These are phyloP conservation scores for Campoletis raptor DNA, from an alignment of 2,888 invertebrate genomes.

Conservation along the genomic window DNA sequence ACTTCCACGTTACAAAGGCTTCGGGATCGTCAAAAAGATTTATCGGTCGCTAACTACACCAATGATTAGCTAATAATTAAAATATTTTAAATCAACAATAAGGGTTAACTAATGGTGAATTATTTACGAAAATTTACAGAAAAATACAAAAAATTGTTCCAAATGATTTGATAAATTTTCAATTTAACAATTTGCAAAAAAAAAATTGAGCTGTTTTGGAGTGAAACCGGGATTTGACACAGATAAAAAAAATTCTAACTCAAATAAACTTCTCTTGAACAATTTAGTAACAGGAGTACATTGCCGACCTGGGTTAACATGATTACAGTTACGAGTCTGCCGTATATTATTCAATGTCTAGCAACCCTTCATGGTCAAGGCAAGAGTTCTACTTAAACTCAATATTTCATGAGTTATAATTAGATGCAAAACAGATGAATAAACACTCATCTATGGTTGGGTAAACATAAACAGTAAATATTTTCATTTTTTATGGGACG, in stretches of 20 bases:
- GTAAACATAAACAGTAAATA: neutral
- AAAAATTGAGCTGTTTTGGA: no score
- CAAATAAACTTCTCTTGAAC: neutral
- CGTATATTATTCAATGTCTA: neutral
- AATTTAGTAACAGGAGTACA: no score
- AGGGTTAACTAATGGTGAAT: neutral
- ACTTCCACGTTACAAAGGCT: neutral
- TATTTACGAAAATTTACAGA: neutral
- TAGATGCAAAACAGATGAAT: neutral
- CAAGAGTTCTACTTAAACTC: no score
- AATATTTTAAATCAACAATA: neutral
- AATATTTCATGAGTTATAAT: no score
- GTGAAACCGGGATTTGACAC: no score
- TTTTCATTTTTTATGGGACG: slow-evolving; percentile 10
- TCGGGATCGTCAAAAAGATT: neutral
- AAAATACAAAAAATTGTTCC: no score
- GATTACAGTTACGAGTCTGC: no score
- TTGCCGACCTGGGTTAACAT: no score
- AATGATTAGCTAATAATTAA: neutral
- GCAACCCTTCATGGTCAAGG: neutral
- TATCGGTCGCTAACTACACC: neutral
- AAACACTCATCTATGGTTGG: neutral
- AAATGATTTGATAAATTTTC: no score
- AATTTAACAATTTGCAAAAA: no score
- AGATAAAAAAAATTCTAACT: neutral